Evolutionary conservation across 2,888 invertebrate genomes (phyloP).

Genomic region (Polymixis flavicincta): DNA sequence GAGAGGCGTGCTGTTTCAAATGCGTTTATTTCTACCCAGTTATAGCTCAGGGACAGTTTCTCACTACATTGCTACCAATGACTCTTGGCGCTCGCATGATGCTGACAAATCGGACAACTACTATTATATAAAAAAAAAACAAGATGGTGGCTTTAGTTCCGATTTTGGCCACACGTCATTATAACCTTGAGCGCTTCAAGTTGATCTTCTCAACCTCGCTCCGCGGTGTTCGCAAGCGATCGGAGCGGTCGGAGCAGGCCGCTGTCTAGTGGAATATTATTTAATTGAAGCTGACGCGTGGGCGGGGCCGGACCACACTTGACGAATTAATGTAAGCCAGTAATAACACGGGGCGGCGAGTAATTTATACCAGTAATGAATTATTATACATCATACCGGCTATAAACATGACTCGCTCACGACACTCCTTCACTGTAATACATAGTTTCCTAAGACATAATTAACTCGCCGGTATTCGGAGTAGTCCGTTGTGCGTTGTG

Average conservation of each 20-base stretch:
- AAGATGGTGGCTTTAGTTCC: not conserved
- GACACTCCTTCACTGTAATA: constrained; percentile 52
- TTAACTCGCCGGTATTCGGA: constrained; percentile 14
- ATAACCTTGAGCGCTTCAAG: not conserved
- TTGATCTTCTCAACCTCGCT: constrained; percentile 2
- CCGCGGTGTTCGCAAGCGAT: not conserved
- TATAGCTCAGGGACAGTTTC: too few relatives aligned
- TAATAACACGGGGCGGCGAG: constrained; percentile 71
- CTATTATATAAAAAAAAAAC: too few relatives aligned
- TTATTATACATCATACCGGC: constrained; percentile 72
- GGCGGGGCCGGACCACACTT: constrained; percentile 78
- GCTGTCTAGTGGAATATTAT: constrained; percentile 61
- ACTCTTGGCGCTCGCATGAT: not conserved
- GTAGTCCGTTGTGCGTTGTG: not conserved
- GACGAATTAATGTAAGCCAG: constrained; percentile 77
- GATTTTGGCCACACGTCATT: not conserved
- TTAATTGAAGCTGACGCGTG: constrained; percentile 68
- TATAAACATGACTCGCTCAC: constrained; percentile 56
- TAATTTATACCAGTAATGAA: constrained; percentile 74
- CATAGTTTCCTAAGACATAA: constrained; percentile 45
- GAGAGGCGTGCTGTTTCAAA: too few relatives aligned
- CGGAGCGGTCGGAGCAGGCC: constrained; percentile 11
- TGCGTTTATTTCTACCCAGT: too few relatives aligned
- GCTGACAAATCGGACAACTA: too few relatives aligned
- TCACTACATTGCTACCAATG: not conserved